Evolutionary conservation across 2,797 vertebrate genomes (phyloP), one percentile per base, ranked within the genome.

Genomic region (Amblyraja radiata): DNA sequence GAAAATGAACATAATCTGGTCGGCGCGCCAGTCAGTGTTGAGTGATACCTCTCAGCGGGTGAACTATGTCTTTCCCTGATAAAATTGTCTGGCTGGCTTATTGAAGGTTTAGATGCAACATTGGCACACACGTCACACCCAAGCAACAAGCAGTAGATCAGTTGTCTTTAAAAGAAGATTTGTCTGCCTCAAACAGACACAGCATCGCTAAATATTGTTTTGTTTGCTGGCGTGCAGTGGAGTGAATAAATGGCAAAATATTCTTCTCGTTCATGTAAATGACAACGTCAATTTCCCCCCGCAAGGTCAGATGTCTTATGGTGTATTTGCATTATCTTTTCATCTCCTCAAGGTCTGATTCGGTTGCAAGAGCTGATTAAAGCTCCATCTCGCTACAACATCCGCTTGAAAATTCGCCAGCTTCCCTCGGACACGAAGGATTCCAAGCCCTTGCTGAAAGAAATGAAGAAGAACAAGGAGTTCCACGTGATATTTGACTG

Each of bases 401-500:
- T 99, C 95, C 97, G 98, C 93, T 95, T 99, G 94, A 99, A 99
- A 97, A 99, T 99, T 88, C 98, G 98, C 46, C 98, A 99, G 95
- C 95, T 99, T 94, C 98, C 98, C 91, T 96, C 97, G 80, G 98
- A 99, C 63, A 98, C 97, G 13, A 99, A 99, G 95, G 98, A 99
- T 95, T 98, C 98, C 95, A 99, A 99, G 94, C 98, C 98, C 0
- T 97, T 99, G 94, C 95, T 99, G 93, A 99, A 99, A 95, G 98
- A 99, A 96, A 99, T 99, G 98, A 99, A 99, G 96, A 97, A 98
- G 94, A 98, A 98, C 84, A 99, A 98, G 94, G 98, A 99, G 95
- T 99, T 99, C 95, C 98, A 99, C 80, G 98, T 99, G 93, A 99
- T 99, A 95, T 99, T 99, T 94, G 98, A 99, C 95, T 99, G 98